Conservation (phyloP, 64 coral and sea anemone genomes). For the Dendrophyllia cribrosa region DNA sequence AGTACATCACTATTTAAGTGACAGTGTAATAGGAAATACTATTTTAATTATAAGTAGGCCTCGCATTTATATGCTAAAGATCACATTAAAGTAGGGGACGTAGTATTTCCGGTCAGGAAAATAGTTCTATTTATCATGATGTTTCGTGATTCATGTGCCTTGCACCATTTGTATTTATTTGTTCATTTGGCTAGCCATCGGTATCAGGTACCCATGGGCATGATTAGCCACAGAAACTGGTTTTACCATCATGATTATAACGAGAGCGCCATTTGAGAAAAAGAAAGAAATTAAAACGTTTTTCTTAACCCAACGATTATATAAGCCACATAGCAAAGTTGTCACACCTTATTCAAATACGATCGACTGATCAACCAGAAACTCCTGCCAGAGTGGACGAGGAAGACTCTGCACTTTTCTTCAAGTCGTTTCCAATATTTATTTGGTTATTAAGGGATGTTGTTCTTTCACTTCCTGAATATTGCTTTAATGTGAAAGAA, state of each 20-base stretch:
- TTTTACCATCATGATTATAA: neutral
- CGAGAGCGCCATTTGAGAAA: neutral
- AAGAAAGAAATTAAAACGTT: neutral
- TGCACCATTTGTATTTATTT: too few species aligned
- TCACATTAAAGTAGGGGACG: too few species aligned
- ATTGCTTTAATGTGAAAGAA: neutral
- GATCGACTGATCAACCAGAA: neutral
- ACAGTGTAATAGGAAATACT: too few species aligned
- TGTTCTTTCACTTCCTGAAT: neutral
- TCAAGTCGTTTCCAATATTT: neutral
- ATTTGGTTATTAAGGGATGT: constrained; percentile 24
- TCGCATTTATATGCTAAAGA: too few species aligned
- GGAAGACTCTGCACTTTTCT: neutral
- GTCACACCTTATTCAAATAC: neutral
- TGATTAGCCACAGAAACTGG: too few species aligned
- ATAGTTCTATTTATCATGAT: too few species aligned
- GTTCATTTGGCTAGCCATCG: too few species aligned
- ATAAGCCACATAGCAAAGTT: neutral
- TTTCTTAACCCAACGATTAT: neutral
- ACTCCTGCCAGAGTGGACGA: neutral
- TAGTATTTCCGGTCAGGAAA: too few species aligned
- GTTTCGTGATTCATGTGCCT: too few species aligned
- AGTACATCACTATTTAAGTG: too few species aligned
- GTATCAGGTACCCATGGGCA: too few species aligned
- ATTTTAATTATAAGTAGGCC: too few species aligned